phyloP scores from a whole-genome alignment of 2,113 vertebrate genomes.

The Synchiropus splendidus region DNA sequence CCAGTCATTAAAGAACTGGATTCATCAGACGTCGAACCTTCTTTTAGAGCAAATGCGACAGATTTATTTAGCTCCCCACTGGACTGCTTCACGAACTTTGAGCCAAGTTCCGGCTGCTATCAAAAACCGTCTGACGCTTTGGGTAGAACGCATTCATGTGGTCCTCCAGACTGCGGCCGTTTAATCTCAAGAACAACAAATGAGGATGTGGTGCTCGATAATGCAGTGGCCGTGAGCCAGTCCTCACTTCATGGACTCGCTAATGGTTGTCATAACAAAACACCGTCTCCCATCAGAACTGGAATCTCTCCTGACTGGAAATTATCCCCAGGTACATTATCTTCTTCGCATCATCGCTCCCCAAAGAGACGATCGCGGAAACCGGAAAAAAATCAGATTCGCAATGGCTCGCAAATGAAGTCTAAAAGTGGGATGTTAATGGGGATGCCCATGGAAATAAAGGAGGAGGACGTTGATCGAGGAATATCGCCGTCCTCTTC shows the following conservation, averaged over 20 bases:
- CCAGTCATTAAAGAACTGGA: constrained; percentile 20
- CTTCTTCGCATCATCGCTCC: constrained; percentile 22
- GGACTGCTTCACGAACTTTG: constrained; percentile 8
- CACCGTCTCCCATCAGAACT: constrained; percentile 15
- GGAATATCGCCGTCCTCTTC: constrained; percentile 31
- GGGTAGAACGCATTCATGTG: constrained; percentile 38
- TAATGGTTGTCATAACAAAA: constrained; percentile 7
- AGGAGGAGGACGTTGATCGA: constrained; percentile 42
- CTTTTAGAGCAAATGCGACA: not conserved
- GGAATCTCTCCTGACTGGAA: constrained; percentile 21
- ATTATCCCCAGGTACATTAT: constrained; percentile 3
- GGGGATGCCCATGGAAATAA: constrained; percentile 26
- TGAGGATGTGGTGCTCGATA: constrained; percentile 43
- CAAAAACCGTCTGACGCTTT: constrained; percentile 12
- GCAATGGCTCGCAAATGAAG: constrained; percentile 40
- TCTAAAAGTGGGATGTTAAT: constrained; percentile 4
- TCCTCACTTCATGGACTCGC: constrained; percentile 5
- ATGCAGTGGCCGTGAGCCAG: constrained; percentile 25
- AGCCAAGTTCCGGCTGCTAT: constrained; percentile 17
- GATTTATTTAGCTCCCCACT: not conserved
- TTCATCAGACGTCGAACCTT: constrained; percentile 8
- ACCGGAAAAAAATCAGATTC: constrained; percentile 44
- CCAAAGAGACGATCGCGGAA: constrained; percentile 46
- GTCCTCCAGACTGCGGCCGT: constrained; percentile 55
- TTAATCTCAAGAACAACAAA: constrained; percentile 59